Evolutionary conservation across 2,888 invertebrate genomes (phyloP).

Genomic region (Sinelater perroti): DNA sequence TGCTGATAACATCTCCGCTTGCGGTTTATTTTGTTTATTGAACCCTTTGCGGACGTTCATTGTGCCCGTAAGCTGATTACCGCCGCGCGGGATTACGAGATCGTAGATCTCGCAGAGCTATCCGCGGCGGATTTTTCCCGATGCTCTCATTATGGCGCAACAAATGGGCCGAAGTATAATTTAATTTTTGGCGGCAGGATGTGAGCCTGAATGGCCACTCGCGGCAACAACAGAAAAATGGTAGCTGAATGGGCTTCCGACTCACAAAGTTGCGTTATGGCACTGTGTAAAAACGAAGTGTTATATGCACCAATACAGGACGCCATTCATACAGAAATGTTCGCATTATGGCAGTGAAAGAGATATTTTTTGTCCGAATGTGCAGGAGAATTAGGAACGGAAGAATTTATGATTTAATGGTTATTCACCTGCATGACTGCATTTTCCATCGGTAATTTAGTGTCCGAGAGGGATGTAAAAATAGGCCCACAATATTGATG

Average conservation of each 20-base stretch:
- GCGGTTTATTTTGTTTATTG: conserved; percentile 55
- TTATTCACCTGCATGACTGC: no score
- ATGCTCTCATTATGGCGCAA: no score
- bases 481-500: no score
- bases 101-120: no score
- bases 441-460: no score
- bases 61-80: conserved; percentile 53
- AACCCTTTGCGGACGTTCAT: conserved; percentile 52
- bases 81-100: no score
- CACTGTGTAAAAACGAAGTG: conserved; percentile 39
- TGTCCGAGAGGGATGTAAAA: no score
- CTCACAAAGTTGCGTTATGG: conserved; percentile 38
- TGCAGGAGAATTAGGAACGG: no score
- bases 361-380: no score
- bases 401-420: no score
- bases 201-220: conserved; percentile 52
- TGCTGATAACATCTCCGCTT: conserved; percentile 53
- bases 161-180: neutral
- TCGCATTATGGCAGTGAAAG: no score
- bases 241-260: neutral
- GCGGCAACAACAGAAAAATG: conserved; percentile 27
- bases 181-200: conserved; percentile 49
- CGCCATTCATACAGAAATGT: conserved; percentile 39
- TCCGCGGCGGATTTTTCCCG: no score
- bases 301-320: conserved; percentile 17